Conservation (phyloP, 1,140 invertebrate species). For the Lamellibrachia luymesi region DNA sequence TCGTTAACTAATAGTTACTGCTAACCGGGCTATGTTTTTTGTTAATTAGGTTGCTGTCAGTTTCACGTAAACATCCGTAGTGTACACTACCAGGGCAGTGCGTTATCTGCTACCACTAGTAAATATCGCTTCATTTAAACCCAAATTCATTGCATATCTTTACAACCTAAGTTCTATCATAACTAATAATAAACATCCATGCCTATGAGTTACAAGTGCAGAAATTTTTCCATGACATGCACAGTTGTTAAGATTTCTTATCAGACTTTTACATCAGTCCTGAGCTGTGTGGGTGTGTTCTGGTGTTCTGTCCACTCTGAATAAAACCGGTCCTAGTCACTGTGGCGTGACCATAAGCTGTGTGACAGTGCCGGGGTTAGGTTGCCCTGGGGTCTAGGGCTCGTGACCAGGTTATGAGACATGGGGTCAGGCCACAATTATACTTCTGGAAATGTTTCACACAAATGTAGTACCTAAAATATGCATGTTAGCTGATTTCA, state of each 20-base stretch:
- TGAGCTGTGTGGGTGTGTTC: neutral
- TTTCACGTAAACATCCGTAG: too few species aligned
- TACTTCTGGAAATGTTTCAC: too few species aligned
- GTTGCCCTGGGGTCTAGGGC: neutral
- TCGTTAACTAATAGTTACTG: too few species aligned
- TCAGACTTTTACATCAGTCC: neutral
- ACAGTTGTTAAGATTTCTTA: neutral
- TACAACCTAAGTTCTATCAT: too few species aligned
- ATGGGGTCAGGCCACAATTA: too few species aligned
- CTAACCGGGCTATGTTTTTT: neutral
- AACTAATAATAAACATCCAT: neutral
- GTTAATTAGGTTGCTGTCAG: neutral
- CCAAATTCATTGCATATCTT: too few species aligned
- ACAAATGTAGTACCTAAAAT: too few species aligned
- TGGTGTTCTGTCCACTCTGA: neutral
- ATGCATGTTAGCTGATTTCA: too few species aligned
- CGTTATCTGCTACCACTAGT: too few species aligned
- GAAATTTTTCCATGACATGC: neutral
- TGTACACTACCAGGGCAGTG: too few species aligned
- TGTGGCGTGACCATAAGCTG: neutral
- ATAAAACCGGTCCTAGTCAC: neutral
- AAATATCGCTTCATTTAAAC: too few species aligned
- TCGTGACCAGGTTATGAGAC: too few species aligned
- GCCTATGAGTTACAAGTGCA: neutral
- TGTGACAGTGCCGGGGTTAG: neutral